Conservation (phyloP, 1,140 invertebrate species). For the Hestina assimilis region DNA sequence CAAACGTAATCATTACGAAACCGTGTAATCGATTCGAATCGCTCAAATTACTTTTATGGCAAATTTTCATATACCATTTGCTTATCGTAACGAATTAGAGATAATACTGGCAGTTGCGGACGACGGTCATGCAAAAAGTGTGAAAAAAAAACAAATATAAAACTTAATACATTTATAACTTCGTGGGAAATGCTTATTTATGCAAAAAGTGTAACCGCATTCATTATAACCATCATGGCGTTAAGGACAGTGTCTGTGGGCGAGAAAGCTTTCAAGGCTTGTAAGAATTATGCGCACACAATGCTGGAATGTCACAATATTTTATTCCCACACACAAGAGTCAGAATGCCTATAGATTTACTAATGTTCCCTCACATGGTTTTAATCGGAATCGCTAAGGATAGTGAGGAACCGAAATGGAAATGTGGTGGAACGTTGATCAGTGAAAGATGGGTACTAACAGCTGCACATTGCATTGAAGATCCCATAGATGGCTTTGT, state of each 20-base stretch:
- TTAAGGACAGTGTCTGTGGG: conserved; percentile 32
- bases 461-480: conserved; percentile 80
- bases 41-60: conserved; percentile 39
- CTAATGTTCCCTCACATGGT: conserved; percentile 68
- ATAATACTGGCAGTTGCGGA: conserved; percentile 31
- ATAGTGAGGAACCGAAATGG: conserved; percentile 38
- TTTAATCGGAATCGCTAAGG: conserved; percentile 52
- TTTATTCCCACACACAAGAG: conserved; percentile 42
- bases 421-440: conserved; percentile 80
- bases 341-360: conserved; percentile 59
- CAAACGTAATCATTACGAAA: conserved; percentile 20
- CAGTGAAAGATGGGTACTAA: conserved; percentile 77
- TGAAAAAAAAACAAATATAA: conserved; percentile 4
- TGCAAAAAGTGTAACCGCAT: background rate
- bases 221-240: conserved; percentile 3
- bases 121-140: conserved; percentile 1
- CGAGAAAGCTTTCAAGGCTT: conserved; percentile 56
- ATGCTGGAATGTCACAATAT: conserved; percentile 69
- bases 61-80: conserved; percentile 39
- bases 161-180: background rate
- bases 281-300: conserved; percentile 48
- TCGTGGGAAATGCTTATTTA: conserved; percentile 25
- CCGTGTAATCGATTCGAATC: conserved; percentile 34
- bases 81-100: conserved; percentile 47
- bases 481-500: conserved; percentile 46